Conservation (phyloP, 2,113 vertebrate genomes). For the Thinocorus orbignyianus region DNA sequence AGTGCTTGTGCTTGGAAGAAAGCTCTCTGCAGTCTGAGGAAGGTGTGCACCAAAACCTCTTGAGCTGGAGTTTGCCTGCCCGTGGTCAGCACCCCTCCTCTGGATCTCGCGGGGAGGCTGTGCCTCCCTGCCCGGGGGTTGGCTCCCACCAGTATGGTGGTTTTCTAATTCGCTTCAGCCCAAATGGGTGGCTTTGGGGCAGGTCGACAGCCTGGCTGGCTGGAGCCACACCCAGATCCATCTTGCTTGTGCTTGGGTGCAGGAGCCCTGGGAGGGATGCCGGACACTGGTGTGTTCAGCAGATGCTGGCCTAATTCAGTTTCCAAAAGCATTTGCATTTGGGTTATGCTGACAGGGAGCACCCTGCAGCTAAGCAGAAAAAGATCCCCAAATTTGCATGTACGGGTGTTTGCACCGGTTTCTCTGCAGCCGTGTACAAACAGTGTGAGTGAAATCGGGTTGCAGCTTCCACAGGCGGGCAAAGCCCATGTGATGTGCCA, state of each 20-base stretch:
- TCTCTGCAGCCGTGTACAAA: neutral
- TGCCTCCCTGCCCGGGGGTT: accelerated
- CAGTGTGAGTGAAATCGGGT: neutral
- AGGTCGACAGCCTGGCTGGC: neutral
- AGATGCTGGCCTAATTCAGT: neutral
- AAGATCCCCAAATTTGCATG: neutral
- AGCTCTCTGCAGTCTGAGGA: neutral
- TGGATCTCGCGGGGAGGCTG: neutral
- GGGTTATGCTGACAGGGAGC: slow-evolving; percentile 14
- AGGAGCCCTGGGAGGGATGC: neutral
- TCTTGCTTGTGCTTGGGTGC: neutral
- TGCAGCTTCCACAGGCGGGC: neutral
- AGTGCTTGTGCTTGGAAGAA: neutral
- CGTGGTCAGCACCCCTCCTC: neutral
- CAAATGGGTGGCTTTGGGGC: neutral
- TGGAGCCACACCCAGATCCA: neutral
- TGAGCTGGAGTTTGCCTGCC: neutral
- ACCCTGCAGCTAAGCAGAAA: neutral
- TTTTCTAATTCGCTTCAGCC: neutral
- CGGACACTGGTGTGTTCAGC: neutral
- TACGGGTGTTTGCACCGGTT: neutral
- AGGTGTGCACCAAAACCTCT: neutral
- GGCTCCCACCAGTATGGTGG: accelerated
- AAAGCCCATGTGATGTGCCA: neutral
- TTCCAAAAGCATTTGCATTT: neutral